These are phyloP conservation scores for Dermochelys coriacea DNA, from an alignment of 2,797 vertebrate species.

Conservation along the genomic window DNA sequence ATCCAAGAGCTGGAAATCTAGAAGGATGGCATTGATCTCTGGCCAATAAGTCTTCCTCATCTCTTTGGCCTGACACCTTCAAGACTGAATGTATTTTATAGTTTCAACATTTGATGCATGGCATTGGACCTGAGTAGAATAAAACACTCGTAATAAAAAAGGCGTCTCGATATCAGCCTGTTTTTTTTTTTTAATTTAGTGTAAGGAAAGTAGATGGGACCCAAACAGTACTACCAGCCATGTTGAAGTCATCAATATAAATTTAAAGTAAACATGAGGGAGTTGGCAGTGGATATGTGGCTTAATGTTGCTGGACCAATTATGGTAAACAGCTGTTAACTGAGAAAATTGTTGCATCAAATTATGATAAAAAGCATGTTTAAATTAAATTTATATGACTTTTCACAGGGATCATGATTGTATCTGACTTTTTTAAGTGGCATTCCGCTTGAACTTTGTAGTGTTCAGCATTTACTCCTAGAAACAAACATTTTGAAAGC, in stretches of 20 bases:
- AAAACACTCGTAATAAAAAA: conserved; percentile 1
- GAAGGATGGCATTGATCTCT: neutral
- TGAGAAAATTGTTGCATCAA: neutral
- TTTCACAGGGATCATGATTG: neutral
- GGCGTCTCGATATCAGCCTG: neutral
- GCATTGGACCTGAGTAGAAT: neutral
- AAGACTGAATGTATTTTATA: neutral
- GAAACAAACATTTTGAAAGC: conserved; percentile 24
- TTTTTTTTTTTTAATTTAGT: neutral
- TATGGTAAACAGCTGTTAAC: neutral
- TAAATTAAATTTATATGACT: neutral
- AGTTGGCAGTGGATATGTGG: neutral
- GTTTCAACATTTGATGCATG: neutral
- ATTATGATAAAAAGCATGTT: neutral
- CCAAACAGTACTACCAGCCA: neutral
- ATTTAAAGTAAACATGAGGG: neutral
- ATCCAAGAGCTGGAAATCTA: neutral
- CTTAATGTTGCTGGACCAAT: neutral
- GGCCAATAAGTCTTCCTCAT: neutral
- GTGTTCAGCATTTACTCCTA: neutral
- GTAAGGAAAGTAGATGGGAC: neutral
- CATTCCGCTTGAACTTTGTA: neutral
- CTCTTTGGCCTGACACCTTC: neutral
- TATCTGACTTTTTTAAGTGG: neutral
- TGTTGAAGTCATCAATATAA: neutral